Conservation (phyloP, 2,113 vertebrate genomes). For the Clarias gariepinus region DNA sequence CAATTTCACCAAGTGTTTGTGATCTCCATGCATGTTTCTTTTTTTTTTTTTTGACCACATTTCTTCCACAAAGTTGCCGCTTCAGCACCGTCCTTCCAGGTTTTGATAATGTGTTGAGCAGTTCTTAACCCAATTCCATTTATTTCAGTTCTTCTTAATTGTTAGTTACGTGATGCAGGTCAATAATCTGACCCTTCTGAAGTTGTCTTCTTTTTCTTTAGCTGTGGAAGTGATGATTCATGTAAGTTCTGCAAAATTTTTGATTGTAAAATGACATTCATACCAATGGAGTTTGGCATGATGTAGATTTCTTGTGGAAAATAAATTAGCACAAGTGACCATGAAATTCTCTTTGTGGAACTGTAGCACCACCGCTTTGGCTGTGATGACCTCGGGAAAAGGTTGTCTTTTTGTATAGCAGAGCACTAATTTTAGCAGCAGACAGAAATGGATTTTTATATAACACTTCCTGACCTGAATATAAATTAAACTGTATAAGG, state of each 20-base stretch:
- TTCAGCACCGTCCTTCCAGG: no score
- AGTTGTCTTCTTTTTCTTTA: no score
- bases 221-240: neutral
- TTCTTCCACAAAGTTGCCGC: no score
- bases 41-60: no score
- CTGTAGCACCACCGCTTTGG: neutral
- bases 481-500: neutral
- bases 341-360: neutral
- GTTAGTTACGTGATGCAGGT: no score
- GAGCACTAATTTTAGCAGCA: conserved; percentile 1
- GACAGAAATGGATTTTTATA: conserved; percentile 2
- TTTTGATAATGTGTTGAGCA: no score
- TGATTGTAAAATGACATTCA: neutral
- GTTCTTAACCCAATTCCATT: no score
- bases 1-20: no score
- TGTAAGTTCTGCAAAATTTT: neutral
- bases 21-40: no score
- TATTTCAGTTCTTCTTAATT: no score
- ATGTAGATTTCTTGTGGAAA: neutral
- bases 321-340: neutral
- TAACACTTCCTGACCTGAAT: conserved; percentile 14
- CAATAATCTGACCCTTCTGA: no score
- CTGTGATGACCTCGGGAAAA: conserved; percentile 1
- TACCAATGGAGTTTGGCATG: neutral
- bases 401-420: conserved; percentile 14